Evolutionary conservation across 2,113 vertebrate species (phyloP).

Genomic region (Lanius ludovicianus): DNA sequence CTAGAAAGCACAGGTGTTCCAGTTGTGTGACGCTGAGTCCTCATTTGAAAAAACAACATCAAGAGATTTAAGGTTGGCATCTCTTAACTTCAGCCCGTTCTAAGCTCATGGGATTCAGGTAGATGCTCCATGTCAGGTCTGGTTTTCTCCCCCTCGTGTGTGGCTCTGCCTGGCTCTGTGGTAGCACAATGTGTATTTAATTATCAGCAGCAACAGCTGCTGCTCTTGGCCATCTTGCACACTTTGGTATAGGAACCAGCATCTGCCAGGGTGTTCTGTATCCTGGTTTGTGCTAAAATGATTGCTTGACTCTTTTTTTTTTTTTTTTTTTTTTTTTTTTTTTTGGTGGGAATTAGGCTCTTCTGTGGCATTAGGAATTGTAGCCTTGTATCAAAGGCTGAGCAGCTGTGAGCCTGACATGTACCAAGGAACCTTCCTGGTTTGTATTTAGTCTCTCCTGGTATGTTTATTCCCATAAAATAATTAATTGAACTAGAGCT

Average conservation of each 20-base stretch:
- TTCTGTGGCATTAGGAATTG: background rate
- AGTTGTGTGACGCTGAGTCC: background rate
- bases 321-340: background rate
- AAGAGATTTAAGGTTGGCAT: background rate
- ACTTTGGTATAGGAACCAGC: background rate
- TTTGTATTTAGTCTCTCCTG: background rate
- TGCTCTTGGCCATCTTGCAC: background rate
- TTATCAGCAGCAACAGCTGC: background rate
- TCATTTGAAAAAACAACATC: background rate
- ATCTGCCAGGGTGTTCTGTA: constrained; percentile 2
- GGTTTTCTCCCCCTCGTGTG: accelerated
- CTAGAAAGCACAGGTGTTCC: background rate
- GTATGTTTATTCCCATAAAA: constrained; percentile 34
- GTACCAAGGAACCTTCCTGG: background rate
- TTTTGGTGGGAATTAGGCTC: background rate
- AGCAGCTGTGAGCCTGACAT: background rate
- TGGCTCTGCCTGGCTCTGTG: background rate
- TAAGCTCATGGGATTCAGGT: accelerated
- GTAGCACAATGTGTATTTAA: background rate
- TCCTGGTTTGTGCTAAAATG: background rate
- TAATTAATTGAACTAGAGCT: constrained; percentile 18
- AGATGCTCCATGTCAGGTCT: background rate
- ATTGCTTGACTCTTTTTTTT: background rate
- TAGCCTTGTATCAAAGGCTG: background rate
- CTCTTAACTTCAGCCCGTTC: background rate